Conservation (phyloP, 1,140 invertebrate genomes). For the Tetragonula clypearis region DNA sequence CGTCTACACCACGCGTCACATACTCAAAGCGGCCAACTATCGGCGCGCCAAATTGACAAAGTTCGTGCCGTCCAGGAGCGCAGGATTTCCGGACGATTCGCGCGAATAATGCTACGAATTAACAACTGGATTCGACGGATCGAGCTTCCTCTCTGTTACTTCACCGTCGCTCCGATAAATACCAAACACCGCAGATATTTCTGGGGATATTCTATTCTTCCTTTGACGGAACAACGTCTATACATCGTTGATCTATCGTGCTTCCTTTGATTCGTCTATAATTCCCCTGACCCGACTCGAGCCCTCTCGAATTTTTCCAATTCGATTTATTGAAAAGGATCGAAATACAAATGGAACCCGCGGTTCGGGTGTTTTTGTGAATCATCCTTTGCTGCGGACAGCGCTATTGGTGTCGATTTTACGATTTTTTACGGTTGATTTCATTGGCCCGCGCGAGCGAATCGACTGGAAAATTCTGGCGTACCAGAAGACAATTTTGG, state of each 20-base stretch:
- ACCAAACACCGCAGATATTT: neutral
- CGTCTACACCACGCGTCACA: conserved; percentile 54
- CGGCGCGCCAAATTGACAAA: conserved; percentile 65
- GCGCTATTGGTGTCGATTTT: conserved; percentile 42
- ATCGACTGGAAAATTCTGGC: conserved; percentile 42
- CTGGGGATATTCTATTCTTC: neutral
- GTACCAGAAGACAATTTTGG: neutral
- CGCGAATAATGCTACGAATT: conserved; percentile 57
- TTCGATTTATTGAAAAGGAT: neutral
- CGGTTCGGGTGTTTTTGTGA: neutral
- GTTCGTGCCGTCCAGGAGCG: conserved; percentile 53
- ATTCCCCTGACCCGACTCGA: neutral
- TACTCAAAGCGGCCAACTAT: conserved; percentile 59
- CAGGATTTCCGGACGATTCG: conserved; percentile 44
- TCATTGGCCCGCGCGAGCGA: conserved; percentile 55
- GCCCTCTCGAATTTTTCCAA: neutral
- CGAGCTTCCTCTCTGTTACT: too few relatives aligned
- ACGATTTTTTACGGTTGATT: conserved; percentile 70
- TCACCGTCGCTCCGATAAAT: neutral
- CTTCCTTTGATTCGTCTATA: neutral
- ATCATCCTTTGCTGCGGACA: neutral
- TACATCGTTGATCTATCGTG: neutral
- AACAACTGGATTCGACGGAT: conserved; percentile 35
- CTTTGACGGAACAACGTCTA: neutral
- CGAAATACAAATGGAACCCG: neutral